phyloP scores from a whole-genome alignment of 2,888 invertebrate species.

The Lysandra bellargus region DNA sequence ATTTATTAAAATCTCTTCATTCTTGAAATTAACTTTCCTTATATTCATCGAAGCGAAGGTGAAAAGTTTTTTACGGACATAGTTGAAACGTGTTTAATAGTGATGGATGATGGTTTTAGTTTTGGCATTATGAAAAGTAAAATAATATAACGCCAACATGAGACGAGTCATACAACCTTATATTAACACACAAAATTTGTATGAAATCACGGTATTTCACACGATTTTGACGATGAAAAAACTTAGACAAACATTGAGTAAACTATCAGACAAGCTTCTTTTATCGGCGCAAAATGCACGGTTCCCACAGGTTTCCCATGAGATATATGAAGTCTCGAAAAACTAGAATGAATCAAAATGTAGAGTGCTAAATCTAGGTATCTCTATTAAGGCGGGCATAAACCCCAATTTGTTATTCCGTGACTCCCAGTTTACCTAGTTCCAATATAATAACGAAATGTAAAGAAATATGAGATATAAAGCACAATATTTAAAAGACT shows the following conservation, averaged over 20 bases:
- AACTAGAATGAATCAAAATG: background rate
- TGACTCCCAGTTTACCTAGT: too few species aligned
- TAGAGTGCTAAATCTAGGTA: background rate
- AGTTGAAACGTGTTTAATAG: slow-evolving; percentile 14
- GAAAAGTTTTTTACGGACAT: slow-evolving; percentile 18
- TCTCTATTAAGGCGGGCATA: background rate
- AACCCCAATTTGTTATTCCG: too few species aligned
- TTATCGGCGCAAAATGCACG: background rate
- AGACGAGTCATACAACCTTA: background rate
- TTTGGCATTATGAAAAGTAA: background rate
- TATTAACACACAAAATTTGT: too few species aligned
- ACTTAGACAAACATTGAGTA: background rate
- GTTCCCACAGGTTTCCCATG: background rate
- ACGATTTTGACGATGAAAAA: background rate
- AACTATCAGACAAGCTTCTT: background rate
- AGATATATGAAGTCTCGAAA: background rate
- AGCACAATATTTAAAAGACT: too few species aligned
- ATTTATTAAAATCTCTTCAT: slow-evolving; percentile 75
- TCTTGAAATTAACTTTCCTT: slow-evolving; percentile 53
- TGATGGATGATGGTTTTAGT: slow-evolving; percentile 10
- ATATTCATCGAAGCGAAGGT: slow-evolving; percentile 35
- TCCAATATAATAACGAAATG: too few species aligned
- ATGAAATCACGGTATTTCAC: background rate
- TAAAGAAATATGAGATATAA: too few species aligned
- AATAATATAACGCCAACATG: background rate